Evolutionary conservation across 2,113 vertebrate genomes (phyloP).

Genomic region (Eudyptes chrysolophus): DNA sequence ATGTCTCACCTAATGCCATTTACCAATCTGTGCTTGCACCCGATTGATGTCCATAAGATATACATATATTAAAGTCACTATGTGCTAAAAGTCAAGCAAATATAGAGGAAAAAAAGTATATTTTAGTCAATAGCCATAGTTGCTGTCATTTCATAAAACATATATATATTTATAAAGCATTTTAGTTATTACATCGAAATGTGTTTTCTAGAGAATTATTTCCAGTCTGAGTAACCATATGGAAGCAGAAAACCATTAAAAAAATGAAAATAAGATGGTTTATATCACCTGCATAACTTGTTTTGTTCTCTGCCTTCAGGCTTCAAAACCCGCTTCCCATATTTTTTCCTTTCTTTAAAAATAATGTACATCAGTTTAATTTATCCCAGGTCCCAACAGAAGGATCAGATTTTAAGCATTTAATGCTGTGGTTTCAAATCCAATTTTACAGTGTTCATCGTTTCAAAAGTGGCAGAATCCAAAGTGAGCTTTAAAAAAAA

Average conservation of each 20-base stretch:
- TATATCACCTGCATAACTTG: slow-evolving; percentile 82
- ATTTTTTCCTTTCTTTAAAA: slow-evolving; percentile 79
- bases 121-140: not conserved
- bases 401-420: slow-evolving; percentile 81
- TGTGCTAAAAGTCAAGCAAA: slow-evolving; percentile 4
- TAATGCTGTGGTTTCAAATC: slow-evolving; percentile 81
- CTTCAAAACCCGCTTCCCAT: slow-evolving; percentile 76
- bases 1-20: not conserved
- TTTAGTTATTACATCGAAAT: slow-evolving; percentile 64
- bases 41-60: not conserved
- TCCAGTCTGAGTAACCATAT: slow-evolving; percentile 71
- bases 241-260: slow-evolving; percentile 71
- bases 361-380: slow-evolving; percentile 84
- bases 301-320: slow-evolving; percentile 81
- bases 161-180: not conserved
- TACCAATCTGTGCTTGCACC: not conserved
- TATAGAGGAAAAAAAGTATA: not conserved
- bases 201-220: slow-evolving; percentile 75
- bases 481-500: slow-evolving; percentile 3
- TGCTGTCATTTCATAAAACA: not conserved
- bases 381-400: slow-evolving; percentile 83
- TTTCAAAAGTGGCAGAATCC: slow-evolving; percentile 78
- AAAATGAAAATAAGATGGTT: slow-evolving; percentile 78
- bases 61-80: not conserved
- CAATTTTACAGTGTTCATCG: slow-evolving; percentile 79